phyloP scores from a whole-genome alignment of 2,797 vertebrate genomes.

The Glyptemys insculpta region DNA sequence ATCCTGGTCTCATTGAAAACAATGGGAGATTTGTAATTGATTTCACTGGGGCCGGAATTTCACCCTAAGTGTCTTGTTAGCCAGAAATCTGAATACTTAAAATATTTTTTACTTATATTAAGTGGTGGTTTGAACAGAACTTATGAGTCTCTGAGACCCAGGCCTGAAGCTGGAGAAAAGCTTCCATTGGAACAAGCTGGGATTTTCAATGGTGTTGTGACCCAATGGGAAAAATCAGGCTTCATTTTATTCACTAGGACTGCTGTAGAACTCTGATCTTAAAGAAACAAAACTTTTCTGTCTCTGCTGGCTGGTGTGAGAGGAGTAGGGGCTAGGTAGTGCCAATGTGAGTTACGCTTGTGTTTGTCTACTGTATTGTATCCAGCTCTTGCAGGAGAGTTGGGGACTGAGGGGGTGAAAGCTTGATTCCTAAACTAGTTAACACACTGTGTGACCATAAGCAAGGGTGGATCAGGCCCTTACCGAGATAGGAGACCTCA shows the following conservation, averaged over 20 bases:
- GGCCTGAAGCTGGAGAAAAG: background rate
- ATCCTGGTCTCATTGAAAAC: conserved; percentile 10
- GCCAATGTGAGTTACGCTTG: conserved; percentile 25
- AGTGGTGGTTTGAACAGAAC: conserved; percentile 6
- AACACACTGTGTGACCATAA: background rate
- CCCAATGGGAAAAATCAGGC: conserved; percentile 51
- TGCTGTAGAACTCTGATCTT: conserved; percentile 28
- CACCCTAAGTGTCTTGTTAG: background rate
- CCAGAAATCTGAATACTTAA: conserved; percentile 12
- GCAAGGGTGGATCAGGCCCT: background rate
- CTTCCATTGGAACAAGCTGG: conserved; percentile 55
- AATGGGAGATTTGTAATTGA: background rate
- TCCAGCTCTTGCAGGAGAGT: conserved; percentile 28
- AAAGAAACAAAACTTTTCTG: conserved; percentile 50
- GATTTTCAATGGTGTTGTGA: conserved; percentile 43
- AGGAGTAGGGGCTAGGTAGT: conserved; percentile 2
- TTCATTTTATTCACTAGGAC: conserved; percentile 22
- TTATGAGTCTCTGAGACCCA: background rate
- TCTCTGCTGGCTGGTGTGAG: conserved; percentile 35
- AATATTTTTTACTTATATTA: conserved; percentile 43
- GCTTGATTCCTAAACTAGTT: conserved; percentile 21
- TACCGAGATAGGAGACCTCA: background rate
- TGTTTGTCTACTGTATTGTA: conserved; percentile 40
- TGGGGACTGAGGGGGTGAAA: conserved; percentile 19
- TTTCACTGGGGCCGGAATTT: conserved; percentile 18